Conservation (phyloP, 2,797 vertebrate species). For the Catamblyrhynchus diadema region DNA sequence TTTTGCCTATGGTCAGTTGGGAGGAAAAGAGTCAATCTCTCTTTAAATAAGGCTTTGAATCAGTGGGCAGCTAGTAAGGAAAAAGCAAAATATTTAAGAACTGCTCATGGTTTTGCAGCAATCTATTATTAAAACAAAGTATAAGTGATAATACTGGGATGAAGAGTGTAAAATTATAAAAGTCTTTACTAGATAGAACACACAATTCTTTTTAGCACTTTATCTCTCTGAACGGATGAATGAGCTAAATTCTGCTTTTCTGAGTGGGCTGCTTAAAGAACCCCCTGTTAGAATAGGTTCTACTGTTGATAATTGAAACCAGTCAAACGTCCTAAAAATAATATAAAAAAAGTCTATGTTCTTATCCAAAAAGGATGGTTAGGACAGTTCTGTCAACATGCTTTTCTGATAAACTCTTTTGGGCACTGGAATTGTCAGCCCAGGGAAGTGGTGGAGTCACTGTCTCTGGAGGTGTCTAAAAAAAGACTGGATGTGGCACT, state of each 20-base stretch:
- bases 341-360: background rate
- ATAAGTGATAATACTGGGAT: background rate
- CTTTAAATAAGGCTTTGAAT: background rate
- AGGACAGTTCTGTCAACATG: background rate
- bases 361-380: background rate
- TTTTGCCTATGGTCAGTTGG: background rate
- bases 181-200: background rate
- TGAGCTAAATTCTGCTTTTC: background rate
- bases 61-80: background rate
- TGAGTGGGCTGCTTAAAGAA: background rate
- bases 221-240: background rate
- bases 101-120: background rate
- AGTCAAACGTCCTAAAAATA: background rate
- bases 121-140: background rate
- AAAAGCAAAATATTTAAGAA: background rate
- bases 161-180: background rate
- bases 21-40: background rate
- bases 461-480: background rate
- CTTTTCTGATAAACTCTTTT: background rate
- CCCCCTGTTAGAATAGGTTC: background rate
- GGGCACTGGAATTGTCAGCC: background rate
- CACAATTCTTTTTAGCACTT: background rate
- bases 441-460: background rate
- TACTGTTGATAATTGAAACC: background rate
- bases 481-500: fast-evolving